phyloP scores from a whole-genome alignment of 2,797 vertebrate genomes.

The Dryobates pubescens region DNA sequence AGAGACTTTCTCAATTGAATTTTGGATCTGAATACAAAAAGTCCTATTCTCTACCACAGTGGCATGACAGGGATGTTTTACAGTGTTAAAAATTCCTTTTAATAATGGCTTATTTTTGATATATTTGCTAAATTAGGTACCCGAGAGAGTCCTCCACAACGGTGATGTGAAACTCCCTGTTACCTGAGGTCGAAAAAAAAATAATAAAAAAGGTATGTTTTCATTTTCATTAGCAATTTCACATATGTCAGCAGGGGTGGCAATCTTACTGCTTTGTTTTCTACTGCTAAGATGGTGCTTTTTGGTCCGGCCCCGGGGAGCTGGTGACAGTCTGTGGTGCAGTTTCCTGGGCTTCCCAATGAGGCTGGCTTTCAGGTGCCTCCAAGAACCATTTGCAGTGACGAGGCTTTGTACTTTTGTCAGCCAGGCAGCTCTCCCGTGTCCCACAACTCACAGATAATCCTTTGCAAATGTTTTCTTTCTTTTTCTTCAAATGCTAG shows the following conservation, averaged over 20 bases:
- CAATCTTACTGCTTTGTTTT: background rate
- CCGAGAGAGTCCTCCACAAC: conserved; percentile 85
- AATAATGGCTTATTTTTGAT: conserved; percentile 82
- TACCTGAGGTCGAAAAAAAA: conserved; percentile 72
- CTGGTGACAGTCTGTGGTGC: background rate
- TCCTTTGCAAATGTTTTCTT: conserved; percentile 55
- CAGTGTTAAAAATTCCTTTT: conserved; percentile 63
- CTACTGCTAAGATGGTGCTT: background rate
- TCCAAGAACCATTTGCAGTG: background rate
- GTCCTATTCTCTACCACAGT: conserved; percentile 15
- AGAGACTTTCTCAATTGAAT: conserved; percentile 10
- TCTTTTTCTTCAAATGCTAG: conserved; percentile 50
- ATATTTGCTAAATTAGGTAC: conserved; percentile 84
- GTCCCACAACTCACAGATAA: conserved; percentile 39
- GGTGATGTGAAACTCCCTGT: conserved; percentile 84
- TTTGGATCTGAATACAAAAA: background rate
- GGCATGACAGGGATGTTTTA: conserved; percentile 22
- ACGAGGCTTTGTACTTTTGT: conserved; percentile 27
- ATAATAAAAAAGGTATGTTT: conserved; percentile 75
- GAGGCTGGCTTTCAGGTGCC: conserved; percentile 15
- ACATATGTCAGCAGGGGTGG: conserved; percentile 24
- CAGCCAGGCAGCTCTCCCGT: conserved; percentile 12
- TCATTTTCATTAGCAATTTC: conserved; percentile 59
- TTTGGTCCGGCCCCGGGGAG: background rate
- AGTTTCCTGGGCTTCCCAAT: background rate